Conservation (phyloP, 1,140 invertebrate genomes). For the Rhysida immarginata region DNA sequence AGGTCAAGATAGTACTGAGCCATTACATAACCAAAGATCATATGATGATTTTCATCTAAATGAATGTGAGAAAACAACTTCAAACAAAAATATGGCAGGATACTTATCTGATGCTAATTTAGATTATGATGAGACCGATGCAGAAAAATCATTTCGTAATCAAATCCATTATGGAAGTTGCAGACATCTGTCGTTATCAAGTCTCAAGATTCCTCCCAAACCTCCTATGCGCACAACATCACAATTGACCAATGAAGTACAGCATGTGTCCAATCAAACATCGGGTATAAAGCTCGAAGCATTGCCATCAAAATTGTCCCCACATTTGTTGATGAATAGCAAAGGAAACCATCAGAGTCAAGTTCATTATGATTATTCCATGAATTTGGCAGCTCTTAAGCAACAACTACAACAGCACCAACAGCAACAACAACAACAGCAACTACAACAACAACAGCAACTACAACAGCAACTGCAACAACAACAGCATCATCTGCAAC, state of each 20-base stretch:
- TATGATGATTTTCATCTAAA: conserved; percentile 14
- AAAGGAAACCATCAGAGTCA: too few species aligned
- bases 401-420: too few species aligned
- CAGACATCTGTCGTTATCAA: conserved; percentile 47
- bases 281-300: too few species aligned
- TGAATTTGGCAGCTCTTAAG: too few species aligned
- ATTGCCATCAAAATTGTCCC: too few species aligned
- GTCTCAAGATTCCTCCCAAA: conserved; percentile 61
- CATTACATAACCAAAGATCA: conserved; percentile 3
- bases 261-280: neutral
- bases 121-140: conserved; percentile 38
- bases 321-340: too few species aligned
- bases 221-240: conserved; percentile 72
- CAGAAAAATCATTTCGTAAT: neutral
- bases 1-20: conserved; percentile 30
- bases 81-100: conserved; percentile 42
- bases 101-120: conserved; percentile 75
- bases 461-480: too few species aligned
- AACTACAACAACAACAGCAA: conserved; percentile 8
- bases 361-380: too few species aligned
- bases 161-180: conserved; percentile 31
- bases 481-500: conserved; percentile 8
- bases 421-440: too few species aligned
- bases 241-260: conserved; percentile 31
- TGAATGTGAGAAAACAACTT: conserved; percentile 43